Base-by-base conservation (phyloP, 2,888 invertebrate genomes). In the Mythimna vitellina region DNA sequence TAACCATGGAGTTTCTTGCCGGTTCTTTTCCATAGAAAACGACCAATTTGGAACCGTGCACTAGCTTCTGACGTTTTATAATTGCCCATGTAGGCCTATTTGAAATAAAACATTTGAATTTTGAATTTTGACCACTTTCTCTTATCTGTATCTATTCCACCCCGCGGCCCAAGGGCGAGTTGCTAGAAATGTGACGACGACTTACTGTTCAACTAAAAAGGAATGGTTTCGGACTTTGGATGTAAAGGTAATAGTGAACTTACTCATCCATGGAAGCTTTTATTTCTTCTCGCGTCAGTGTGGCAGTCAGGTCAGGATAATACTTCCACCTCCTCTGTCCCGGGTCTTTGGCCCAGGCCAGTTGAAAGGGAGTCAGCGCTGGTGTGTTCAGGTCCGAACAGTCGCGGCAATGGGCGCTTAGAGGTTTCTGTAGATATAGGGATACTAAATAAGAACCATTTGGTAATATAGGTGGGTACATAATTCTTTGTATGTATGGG, bases 271-370 rank as follows among this genome's bases (percentile, higher is more conserved):
- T 95, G 29, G 87, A 83, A 20, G 80, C 70, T 14, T 87, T 87
- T 74, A 94, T 92, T 84, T 95, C 85, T 70, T 90, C 84, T 3
- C 84, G 62, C 14, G 92, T 85, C 53, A 93, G 76, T 3, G 84
- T 87, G 9, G 92, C 92, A 1, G 94, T 94, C 1, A 96, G 84
- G 80, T 96, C 94, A 1, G 97, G 97, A 80, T 95, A 95, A 78
- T 96, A 89, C 73, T 91, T 94, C 97, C 97, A 97, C 61, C 96
- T 90, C 57, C 89, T 93, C 72, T 92, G 92, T 0, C 87, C 89
- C 3, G 90, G 76, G 57, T 93, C 92, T 68, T 89, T 81, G 0
- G 88, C 83, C 87, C 89, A 90, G 0, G 91, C 87, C 35, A 89
- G 76, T 82, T 91, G 91, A 65, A 91, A 91, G 1, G 90, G 86